A percentile compares a stretch with the other conserved stretches of the same genome.
These are phyloP conservation scores for Apotomis betuletana DNA, from an alignment of 2,888 invertebrate genomes.

Conservation along the genomic window DNA sequence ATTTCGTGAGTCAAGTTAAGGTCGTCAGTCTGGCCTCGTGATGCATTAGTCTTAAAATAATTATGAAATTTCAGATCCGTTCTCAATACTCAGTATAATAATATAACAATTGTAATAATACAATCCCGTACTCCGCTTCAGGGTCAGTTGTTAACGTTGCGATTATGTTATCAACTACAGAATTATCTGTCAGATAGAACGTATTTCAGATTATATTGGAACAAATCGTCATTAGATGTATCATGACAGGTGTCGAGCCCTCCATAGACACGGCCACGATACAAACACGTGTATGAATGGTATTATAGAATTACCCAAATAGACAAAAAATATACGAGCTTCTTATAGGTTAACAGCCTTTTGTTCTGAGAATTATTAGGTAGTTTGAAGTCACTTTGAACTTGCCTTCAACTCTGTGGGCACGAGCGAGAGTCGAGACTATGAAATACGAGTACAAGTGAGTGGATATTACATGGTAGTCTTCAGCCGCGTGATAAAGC, in stretches of 20 bases:
- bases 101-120: background rate
- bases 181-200: conserved; percentile 6
- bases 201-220: conserved; percentile 12
- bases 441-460: background rate
- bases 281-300: background rate
- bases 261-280: background rate
- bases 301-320: background rate
- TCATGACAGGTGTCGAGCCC: conserved; percentile 13
- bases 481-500: background rate
- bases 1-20: conserved; percentile 20
- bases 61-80: conserved; percentile 17
- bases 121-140: conserved; percentile 8
- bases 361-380: background rate
- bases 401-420: background rate
- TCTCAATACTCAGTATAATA: background rate
- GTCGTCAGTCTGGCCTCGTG: conserved; percentile 18
- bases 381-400: too few relatives aligned
- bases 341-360: background rate
- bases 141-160: conserved; percentile 5
- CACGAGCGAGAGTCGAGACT: too few relatives aligned
- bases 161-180: conserved; percentile 20
- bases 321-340: background rate
- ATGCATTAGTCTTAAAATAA: conserved; percentile 13
- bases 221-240: conserved; percentile 14
- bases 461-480: background rate